Percentiles rank a stretch among this genome's conserved stretches.
Evolutionary conservation across 2,888 invertebrate species (phyloP).

Genomic region (Isoperla grammatica): DNA sequence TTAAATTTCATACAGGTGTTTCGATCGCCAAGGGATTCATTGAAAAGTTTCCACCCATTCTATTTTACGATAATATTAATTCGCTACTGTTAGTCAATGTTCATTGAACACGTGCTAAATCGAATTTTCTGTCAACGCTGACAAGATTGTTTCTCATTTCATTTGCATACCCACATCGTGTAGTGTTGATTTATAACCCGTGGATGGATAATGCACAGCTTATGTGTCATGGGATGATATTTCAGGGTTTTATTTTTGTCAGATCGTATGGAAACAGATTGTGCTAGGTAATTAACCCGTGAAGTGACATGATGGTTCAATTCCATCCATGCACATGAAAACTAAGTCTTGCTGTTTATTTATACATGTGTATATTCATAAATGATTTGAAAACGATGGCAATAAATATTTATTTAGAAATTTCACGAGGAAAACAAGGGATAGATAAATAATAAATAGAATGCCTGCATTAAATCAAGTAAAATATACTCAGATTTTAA

Average conservation of each 20-base stretch:
- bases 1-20: background rate
- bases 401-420: no score
- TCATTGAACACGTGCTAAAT: conserved; percentile 7
- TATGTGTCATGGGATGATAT: background rate
- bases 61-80: background rate
- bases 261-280: conserved; percentile 8
- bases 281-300: background rate
- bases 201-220: background rate
- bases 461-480: no score
- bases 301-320: no score
- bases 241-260: background rate
- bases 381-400: no score
- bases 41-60: no score
- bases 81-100: conserved; percentile 14
- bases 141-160: conserved; percentile 2
- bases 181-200: background rate
- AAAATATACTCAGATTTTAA: no score
- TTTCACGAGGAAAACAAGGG: no score
- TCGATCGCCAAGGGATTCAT: background rate
- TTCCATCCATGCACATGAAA: no score
- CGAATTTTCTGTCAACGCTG: conserved; percentile 5
- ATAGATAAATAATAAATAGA: no score
- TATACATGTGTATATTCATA: no score
- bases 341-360: no score
- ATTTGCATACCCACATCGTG: background rate